A percentile compares a stretch with the other conserved stretches of the same genome.
Conservation (phyloP, 2,797 vertebrate species). For the Galago senegalensis region DNA sequence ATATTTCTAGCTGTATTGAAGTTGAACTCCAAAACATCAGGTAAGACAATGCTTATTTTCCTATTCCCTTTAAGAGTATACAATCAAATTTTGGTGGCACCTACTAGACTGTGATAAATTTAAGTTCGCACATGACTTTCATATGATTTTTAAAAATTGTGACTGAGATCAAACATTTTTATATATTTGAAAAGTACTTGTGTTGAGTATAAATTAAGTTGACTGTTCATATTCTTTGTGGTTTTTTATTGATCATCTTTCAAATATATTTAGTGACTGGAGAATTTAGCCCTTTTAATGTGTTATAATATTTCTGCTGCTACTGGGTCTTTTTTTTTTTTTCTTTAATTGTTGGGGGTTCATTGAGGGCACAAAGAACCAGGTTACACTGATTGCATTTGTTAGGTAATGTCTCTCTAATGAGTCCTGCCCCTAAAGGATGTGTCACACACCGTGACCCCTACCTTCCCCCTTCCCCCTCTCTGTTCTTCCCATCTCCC, state of each 20-base stretch:
- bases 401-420: too few species aligned
- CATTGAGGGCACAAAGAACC: too few species aligned
- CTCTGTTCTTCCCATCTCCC: too few species aligned
- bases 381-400: too few species aligned
- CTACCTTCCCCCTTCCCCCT: too few species aligned
- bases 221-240: neutral
- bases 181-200: neutral
- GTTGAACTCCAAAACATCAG: neutral
- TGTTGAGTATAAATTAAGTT: neutral
- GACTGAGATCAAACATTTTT: neutral
- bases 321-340: neutral
- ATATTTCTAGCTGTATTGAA: neutral
- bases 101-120: neutral
- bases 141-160: neutral
- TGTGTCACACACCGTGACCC: too few species aligned
- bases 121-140: neutral
- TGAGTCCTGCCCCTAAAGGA: too few species aligned
- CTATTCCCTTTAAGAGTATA: neutral
- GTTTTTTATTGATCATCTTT: neutral
- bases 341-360: too few species aligned
- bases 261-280: neutral
- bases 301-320: neutral
- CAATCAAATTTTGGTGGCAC: neutral
- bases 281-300: neutral
- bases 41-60: neutral